A percentile compares a stretch with the other conserved stretches of the same genome.
phyloP scores from a whole-genome alignment of 2,113 vertebrate species.

The Gymnobelideus leadbeateri region DNA sequence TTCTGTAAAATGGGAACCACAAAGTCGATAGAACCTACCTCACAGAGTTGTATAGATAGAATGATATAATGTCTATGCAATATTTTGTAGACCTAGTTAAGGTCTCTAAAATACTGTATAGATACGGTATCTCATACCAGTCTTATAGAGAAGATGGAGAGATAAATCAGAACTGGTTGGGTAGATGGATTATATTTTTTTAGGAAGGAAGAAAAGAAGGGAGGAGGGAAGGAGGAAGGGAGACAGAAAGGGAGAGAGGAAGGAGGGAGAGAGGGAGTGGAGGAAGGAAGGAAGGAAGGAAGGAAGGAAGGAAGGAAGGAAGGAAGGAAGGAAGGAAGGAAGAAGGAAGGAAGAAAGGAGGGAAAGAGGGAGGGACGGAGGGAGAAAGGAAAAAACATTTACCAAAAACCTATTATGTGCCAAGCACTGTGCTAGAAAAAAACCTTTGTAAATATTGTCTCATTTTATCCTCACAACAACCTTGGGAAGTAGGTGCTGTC shows the following conservation, averaged over 20 bases:
- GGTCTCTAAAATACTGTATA: no score
- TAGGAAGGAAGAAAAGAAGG: no score
- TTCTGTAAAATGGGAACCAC: neutral
- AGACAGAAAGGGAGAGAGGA: no score
- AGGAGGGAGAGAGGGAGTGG: neutral
- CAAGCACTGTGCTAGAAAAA: neutral
- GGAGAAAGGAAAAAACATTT: neutral
- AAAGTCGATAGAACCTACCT: neutral
- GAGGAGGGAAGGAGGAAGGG: neutral
- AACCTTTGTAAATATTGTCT: neutral
- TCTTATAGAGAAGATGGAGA: no score
- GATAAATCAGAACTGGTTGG: no score
- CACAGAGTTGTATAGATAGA: neutral
- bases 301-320: no score
- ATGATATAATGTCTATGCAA: neutral
- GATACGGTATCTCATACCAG: no score
- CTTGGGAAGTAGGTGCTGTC: neutral
- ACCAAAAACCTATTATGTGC: neutral
- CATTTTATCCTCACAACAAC: neutral
- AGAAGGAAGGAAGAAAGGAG: no score
- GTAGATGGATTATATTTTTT: neutral
- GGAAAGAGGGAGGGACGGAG: no score
- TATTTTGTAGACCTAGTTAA: neutral
- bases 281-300: no score
- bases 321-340: neutral